Base-by-base conservation (phyloP, 2,797 vertebrate genomes). In the Melanitta fusca region DNA sequence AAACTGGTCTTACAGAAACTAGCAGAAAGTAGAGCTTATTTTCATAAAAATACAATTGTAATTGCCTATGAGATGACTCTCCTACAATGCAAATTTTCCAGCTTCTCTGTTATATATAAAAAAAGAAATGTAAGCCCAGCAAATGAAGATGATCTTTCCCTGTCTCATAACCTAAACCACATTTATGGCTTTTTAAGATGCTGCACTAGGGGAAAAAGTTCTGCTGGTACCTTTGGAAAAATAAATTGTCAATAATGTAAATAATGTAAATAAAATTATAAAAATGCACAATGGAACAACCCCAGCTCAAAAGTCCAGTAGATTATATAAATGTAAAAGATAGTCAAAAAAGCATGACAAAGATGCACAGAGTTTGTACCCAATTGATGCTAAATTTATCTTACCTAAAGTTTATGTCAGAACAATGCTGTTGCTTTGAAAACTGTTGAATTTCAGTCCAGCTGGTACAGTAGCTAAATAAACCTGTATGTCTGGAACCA, bases 261-360 rank as follows among this genome's bases (percentile, higher is more conserved):
- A 24, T 5, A 49, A 1, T 7, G 45, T 32, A n/a, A 28, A 25
- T 5, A 39, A 1, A n/a, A 27, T 54, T 34, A 16, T 0, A 58
- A 7, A 24, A 8, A 12, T 0, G 39, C 45, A 20, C n/a, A 49
- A 4, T 38, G 30, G 43, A 65, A 18, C 56, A 17, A 32, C 60
- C 28, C 6, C 58, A 28, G n/a, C 11, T 69, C 47, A 8, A 39
- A 6, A 1, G 6, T 4, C 1, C 0, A 53, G 3, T 7, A 8
- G 25, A 5, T 4, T 11, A 30, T 7, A 19, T 27, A 22, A 14
- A 24, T 6, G 47, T 18, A 21, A 51, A n/a, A 32, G 58, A 13
- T 12, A n/a, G 38, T 19, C 5, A 32, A 62, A 25, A 32, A 49
- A 49, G 24, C 32, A 2, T 3, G 32, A 25, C 53, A 10, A 18